Evolutionary conservation across 2,888 invertebrate genomes (phyloP), one percentile per base, ranked within the genome.

Genomic region (Pristionchus arcanus): DNA sequence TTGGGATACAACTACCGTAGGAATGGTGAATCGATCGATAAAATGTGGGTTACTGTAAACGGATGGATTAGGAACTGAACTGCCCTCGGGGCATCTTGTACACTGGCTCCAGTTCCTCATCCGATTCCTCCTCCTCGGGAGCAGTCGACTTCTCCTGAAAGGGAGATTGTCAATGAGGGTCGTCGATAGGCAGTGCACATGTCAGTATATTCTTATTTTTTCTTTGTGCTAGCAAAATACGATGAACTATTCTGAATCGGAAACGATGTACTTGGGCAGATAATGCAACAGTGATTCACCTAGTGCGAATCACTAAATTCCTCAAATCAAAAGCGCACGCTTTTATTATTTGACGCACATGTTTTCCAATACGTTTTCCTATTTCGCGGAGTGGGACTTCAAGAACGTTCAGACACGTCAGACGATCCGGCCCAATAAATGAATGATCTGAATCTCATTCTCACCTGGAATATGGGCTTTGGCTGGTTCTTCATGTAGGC

Each of bases 401-500:
- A 42, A 42, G 42, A 42, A 42, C 42, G n/a, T n/a, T n/a, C n/a
- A 42, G 42, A 9, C 42, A 42, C 42, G 42, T 42, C 9, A n/a
- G n/a, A n/a, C n/a, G n/a, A n/a, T n/a, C n/a, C n/a, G n/a, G n/a
- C n/a, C n/a, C n/a, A n/a, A n/a, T n/a, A n/a, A 5, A 42, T 49
- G 4, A 9, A 49, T 7, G 11, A 49, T 49, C 42, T 49, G 11
- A 49, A 49, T 9, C 7, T 28, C n/a, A 31, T 89, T 16, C 92
- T 92, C 49, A 93, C 93, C 92, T 94, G 94, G 92, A 95, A 95
- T 42, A 95, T 93, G 34, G 94, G 94, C 87, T 90, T 92, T 25
- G 95, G 95, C 90, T 95, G 95, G 4, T 93, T 95, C 90, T 91
- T 92, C 63, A 89, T 88, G 91, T 95, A 95, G 1, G 94, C 95